A percentile compares a stretch with the other conserved stretches of the same genome.
Evolutionary conservation across 2,113 vertebrate species (phyloP).

Genomic region (Serilophus lunatus): DNA sequence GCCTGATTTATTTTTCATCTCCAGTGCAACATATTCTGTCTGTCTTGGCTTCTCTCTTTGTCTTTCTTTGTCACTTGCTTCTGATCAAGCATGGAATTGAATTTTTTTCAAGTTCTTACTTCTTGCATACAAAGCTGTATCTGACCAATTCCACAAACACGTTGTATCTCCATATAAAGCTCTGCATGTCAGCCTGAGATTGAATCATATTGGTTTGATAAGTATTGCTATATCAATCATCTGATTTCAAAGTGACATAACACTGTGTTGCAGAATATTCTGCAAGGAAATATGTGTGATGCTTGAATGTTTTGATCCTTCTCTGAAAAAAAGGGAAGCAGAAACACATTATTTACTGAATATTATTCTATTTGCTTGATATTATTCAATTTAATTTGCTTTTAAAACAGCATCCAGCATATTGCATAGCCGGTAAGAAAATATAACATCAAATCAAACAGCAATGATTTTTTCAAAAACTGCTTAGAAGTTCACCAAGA

Average conservation of each 20-base stretch:
- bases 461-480: not conserved
- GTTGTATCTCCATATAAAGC: not conserved
- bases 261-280: not conserved
- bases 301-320: not conserved
- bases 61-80: not conserved
- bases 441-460: not conserved
- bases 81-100: constrained; percentile 15
- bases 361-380: not conserved
- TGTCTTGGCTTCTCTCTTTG: not conserved
- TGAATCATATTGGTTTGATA: not conserved
- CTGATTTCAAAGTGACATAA: constrained; percentile 14
- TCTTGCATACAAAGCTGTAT: not conserved
- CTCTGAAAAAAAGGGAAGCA: not conserved
- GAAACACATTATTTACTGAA: not conserved
- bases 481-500: not conserved
- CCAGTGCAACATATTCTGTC: not conserved
- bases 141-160: not conserved
- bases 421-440: not conserved
- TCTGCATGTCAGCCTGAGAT: not conserved
- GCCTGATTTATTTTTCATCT: not conserved
- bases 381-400: not conserved
- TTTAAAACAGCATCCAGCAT: not conserved
- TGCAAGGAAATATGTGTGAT: not conserved
- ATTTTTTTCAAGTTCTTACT: not conserved
- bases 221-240: not conserved